Evolutionary conservation across 2,113 vertebrate species (phyloP).

Genomic region (Anguilla japonica): DNA sequence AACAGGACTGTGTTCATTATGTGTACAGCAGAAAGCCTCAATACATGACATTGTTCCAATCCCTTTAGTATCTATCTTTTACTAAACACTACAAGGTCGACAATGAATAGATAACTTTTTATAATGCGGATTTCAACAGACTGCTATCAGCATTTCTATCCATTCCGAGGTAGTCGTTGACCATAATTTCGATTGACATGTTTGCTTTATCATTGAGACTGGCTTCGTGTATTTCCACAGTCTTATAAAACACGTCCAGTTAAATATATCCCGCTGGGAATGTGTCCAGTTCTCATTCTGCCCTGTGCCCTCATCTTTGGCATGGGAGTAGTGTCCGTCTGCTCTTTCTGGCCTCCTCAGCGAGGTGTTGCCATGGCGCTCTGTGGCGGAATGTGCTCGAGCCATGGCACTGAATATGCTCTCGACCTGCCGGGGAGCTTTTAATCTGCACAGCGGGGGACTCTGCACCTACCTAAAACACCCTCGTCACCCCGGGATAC

Average conservation of each 20-base stretch:
- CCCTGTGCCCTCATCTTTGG: background rate
- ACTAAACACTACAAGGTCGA: background rate
- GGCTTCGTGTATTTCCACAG: background rate
- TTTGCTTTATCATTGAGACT: background rate
- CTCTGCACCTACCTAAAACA: background rate
- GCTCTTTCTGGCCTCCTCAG: background rate
- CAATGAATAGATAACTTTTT: background rate
- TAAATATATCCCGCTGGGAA: background rate
- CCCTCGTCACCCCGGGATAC: background rate
- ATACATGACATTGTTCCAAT: background rate
- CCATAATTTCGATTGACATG: background rate
- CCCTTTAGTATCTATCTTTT: background rate
- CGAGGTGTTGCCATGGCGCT: background rate
- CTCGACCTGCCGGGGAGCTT: constrained; percentile 8
- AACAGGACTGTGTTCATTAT: background rate
- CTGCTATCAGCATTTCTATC: background rate
- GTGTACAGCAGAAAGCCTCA: background rate
- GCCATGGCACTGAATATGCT: background rate
- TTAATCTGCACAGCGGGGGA: background rate
- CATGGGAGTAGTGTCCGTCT: background rate
- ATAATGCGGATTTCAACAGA: background rate
- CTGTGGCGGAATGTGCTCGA: background rate
- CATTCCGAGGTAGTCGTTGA: background rate
- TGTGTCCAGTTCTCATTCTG: background rate
- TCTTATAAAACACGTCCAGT: background rate